These are phyloP conservation scores for Pseudochromis fuscus DNA, from an alignment of 2,797 vertebrate species.

Conservation along the genomic window DNA sequence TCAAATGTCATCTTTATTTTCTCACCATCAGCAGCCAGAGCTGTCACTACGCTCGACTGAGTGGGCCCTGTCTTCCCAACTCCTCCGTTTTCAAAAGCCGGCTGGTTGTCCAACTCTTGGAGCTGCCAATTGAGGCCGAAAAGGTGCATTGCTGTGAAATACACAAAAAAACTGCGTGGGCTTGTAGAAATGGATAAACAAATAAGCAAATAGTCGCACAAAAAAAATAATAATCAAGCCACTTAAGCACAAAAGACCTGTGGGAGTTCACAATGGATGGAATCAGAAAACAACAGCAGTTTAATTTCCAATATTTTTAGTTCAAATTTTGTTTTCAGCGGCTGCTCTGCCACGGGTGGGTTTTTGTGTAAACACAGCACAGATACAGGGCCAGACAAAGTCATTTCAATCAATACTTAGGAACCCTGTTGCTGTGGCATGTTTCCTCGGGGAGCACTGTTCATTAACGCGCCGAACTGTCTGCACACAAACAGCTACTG, in stretches of 20 bases:
- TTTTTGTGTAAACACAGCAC: constrained; percentile 57
- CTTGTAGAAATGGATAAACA: constrained; percentile 67
- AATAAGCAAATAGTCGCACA: constrained; percentile 58
- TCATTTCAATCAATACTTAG: constrained; percentile 70
- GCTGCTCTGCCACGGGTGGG: constrained; percentile 41
- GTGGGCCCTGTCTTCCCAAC: constrained; percentile 91
- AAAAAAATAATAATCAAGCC: constrained; percentile 68
- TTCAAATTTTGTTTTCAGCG: constrained; percentile 43
- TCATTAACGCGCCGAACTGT: constrained; percentile 79
- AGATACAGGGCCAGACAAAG: constrained; percentile 66
- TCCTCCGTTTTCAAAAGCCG: constrained; percentile 95
- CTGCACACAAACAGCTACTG: constrained; percentile 60
- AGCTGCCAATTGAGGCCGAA: constrained; percentile 99
- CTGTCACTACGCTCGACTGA: constrained; percentile 90
- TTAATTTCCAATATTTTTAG: constrained; percentile 58
- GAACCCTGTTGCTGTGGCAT: constrained; percentile 61
- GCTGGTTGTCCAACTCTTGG: constrained; percentile 95
- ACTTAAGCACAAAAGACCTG: constrained; percentile 67
- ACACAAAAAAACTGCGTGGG: constrained; percentile 69
- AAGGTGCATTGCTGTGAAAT: constrained; percentile 94
- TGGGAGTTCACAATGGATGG: constrained; percentile 50
- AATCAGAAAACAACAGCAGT: constrained; percentile 38
- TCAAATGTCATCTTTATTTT: constrained; percentile 42
- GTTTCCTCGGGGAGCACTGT: constrained; percentile 70
- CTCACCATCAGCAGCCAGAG: constrained; percentile 94